A percentile compares a stretch with the other conserved stretches of the same genome.
Evolutionary conservation across 2,888 invertebrate species (phyloP).

Genomic region (Epinotia ramella): DNA sequence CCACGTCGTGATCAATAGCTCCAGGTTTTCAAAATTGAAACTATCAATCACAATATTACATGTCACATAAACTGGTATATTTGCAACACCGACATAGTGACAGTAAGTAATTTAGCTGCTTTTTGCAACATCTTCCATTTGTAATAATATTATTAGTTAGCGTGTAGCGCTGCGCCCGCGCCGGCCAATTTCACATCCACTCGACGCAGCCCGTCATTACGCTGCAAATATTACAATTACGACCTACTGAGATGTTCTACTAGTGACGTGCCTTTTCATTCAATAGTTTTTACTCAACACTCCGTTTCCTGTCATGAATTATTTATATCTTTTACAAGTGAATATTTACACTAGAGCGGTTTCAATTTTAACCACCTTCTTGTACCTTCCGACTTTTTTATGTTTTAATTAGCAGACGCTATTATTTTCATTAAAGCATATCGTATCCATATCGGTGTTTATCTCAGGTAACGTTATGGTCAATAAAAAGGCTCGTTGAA

Average conservation of each 20-base stretch:
- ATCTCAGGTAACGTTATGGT: constrained; percentile 4
- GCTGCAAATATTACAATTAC: constrained; percentile 48
- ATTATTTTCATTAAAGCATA: constrained; percentile 23
- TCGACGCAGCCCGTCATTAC: constrained; percentile 47
- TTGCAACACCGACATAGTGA: constrained; percentile 35
- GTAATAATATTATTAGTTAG: constrained; percentile 46
- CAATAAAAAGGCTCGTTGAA: constrained; percentile 27
- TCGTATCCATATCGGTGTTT: constrained; percentile 25
- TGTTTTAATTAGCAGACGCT: constrained; percentile 28
- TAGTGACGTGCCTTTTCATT: constrained; percentile 49
- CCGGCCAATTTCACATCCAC: constrained; percentile 52
- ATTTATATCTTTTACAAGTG: constrained; percentile 48
- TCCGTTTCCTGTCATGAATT: constrained; percentile 49
- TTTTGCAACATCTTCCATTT: constrained; percentile 42
- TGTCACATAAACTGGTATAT: constrained; percentile 29
- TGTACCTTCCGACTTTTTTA: constrained; percentile 19
- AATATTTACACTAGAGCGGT: constrained; percentile 41
- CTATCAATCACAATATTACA: constrained; percentile 41
- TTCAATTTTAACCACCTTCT: constrained; percentile 31
- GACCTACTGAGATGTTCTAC: constrained; percentile 47
- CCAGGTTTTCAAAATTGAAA: constrained; percentile 25
- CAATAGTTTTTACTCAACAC: constrained; percentile 47
- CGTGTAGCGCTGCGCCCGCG: constrained; percentile 46
- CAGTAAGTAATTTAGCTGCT: constrained; percentile 42
- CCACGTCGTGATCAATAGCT: constrained; percentile 14